Conservation (phyloP, 2,113 vertebrate genomes). For the Ceratotherium simum region DNA sequence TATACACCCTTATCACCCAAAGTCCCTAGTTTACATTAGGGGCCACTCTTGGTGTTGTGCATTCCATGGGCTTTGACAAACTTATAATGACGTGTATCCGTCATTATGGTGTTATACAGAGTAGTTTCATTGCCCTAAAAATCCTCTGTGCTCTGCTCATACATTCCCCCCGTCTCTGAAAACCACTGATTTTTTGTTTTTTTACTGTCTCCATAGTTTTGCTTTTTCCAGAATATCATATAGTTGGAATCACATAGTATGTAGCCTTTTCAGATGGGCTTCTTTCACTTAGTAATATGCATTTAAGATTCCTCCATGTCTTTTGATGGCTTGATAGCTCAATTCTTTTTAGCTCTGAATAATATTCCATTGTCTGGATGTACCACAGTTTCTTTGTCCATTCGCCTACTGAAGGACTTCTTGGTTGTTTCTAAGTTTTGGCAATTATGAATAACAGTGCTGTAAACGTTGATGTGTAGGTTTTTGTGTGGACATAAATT, state of each 20-base stretch:
- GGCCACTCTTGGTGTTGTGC: neutral
- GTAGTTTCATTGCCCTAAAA: neutral
- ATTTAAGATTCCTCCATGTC: neutral
- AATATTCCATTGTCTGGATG: neutral
- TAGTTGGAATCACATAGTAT: neutral
- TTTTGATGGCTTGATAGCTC: neutral
- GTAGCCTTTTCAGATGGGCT: neutral
- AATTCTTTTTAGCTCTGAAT: slow-evolving; percentile 8
- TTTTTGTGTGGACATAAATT: neutral
- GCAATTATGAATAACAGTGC: neutral
- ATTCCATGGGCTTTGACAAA: neutral
- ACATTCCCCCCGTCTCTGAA: neutral
- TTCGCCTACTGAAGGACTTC: neutral
- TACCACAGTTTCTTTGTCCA: neutral
- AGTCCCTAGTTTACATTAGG: neutral
- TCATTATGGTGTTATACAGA: too few relatives aligned
- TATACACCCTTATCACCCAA: neutral
- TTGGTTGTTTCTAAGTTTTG: neutral
- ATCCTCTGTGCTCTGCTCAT: neutral
- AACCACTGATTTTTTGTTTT: neutral
- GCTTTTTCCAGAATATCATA: neutral
- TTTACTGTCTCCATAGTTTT: neutral
- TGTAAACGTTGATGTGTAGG: neutral
- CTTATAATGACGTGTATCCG: neutral
- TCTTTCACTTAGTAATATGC: neutral